Conservation (phyloP, 1,140 invertebrate genomes). For the Meteorus sp. region DNA sequence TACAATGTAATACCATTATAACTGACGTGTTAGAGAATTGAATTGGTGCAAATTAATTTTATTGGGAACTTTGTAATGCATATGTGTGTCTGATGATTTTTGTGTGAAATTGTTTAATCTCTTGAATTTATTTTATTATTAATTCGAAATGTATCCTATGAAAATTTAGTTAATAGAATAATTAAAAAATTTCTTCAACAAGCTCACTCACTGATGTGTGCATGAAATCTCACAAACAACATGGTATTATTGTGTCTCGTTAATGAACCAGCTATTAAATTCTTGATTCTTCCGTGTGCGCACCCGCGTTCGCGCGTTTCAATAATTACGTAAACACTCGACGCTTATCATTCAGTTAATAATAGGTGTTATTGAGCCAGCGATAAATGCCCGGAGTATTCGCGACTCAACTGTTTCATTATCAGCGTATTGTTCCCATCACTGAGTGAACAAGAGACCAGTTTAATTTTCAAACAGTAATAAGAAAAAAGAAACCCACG, state of each 20-base stretch:
- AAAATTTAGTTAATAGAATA: neutral
- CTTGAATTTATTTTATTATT: too few species aligned
- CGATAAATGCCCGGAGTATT: slow-evolving; percentile 21
- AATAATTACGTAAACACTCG: neutral
- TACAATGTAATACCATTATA: neutral
- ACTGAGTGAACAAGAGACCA: too few species aligned
- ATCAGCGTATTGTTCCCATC: too few species aligned
- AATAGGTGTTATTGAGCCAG: neutral
- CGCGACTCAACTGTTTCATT: too few species aligned
- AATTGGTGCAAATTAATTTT: neutral
- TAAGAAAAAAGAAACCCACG: too few species aligned
- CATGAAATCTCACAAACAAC: slow-evolving; percentile 10
- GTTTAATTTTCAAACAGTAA: too few species aligned
- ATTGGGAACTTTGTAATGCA: neutral
- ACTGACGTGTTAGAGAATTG: too few species aligned
- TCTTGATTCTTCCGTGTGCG: slow-evolving; percentile 6
- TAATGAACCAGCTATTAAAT: neutral
- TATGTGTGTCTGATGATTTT: neutral
- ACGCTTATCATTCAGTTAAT: neutral
- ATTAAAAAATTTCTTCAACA: neutral
- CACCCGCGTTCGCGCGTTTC: neutral
- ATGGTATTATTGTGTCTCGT: slow-evolving; percentile 8
- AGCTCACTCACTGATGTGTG: slow-evolving; percentile 10
- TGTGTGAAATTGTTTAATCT: too few species aligned
- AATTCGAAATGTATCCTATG: too few species aligned